Evolutionary conservation across 30 jellyfish, hydroid and myxozoan genomes (phyloP).

Genomic region (Nemopilema nomurai): DNA sequence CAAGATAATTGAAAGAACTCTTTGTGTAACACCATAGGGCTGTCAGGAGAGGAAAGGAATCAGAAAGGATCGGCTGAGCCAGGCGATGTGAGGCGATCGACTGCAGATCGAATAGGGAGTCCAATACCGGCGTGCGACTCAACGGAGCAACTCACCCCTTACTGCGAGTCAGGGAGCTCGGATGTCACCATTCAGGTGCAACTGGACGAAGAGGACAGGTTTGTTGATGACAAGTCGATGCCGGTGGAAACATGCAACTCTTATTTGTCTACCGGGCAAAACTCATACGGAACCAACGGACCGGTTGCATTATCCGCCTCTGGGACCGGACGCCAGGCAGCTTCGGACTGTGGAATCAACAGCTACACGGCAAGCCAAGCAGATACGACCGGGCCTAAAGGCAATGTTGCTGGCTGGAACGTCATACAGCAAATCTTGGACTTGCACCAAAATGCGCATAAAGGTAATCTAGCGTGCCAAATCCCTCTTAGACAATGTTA

Average conservation of each 20-base stretch:
- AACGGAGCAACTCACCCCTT: slow-evolving; percentile 57
- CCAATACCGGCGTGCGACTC: slow-evolving; percentile 69
- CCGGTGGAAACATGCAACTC: not conserved
- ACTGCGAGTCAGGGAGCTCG: slow-evolving; percentile 31
- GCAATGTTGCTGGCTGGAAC: slow-evolving; percentile 51
- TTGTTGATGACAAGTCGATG: slow-evolving; percentile 2
- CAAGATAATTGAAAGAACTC: not conserved
- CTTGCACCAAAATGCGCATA: slow-evolving; percentile 60
- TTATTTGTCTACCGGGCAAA: slow-evolving; percentile 2
- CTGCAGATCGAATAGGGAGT: slow-evolving; percentile 30
- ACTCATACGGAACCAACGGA: slow-evolving; percentile 16
- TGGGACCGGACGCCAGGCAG: slow-evolving; percentile 17
- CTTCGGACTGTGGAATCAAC: slow-evolving; percentile 1
- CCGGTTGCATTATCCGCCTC: slow-evolving; percentile 3
- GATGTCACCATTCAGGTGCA: slow-evolving; percentile 23
- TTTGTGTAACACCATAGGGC: not conserved
- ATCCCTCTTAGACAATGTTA: not conserved
- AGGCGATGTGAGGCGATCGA: not conserved
- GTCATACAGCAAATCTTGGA: slow-evolving; percentile 62
- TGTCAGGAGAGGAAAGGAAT: not conserved
- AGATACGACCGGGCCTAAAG: slow-evolving; percentile 21
- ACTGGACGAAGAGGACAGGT: slow-evolving; percentile 6
- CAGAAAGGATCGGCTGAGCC: not conserved
- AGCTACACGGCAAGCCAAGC: slow-evolving; percentile 4
- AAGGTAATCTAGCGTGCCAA: slow-evolving; percentile 20